Base-by-base conservation (phyloP, 1,140 invertebrate genomes). In the Lasaia peninsularis region DNA sequence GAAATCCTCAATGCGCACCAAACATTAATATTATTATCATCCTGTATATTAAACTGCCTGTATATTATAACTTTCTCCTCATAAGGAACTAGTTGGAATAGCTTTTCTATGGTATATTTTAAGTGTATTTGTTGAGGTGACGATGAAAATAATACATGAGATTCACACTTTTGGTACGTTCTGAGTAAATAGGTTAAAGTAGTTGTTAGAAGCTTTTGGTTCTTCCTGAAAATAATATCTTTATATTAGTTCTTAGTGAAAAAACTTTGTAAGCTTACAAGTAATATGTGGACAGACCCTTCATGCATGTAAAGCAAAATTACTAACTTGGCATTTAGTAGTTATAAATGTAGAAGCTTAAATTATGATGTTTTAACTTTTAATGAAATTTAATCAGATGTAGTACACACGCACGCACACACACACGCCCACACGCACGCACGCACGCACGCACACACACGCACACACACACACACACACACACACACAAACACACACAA, bases 71-170 rank as follows among this genome's bases (percentile, higher is more conserved):
- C 52, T 67, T 78, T 82, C 21, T 78, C 67, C n/a, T 72, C 67
- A 37, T 65, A 50, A 4, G 63, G 28, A 49, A 81, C 54, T 8
- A 44, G 24, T 58, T 75, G 52, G 35, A 79, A 84, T 48, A 87
- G 28, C 28, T 58, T 58, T 4, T 33, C 35, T 35, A 87, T 70
- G 1, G 68, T 78, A 24, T 67, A 57, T 9, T 51, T 58, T 4
- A 87, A 31, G 56, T 84, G 62, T 1, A 77, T 35, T 63, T 63
- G 55, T 71, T 83, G 84, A 9, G 78, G 79, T 0, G 78, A 78
- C 7, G 56, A 35, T 3, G 50, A 0, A 34, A 83, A 82, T 11
- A 65, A 21, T 10, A 6, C n/a, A 6, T 68, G 49, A 0, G 34
- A 58, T 49, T 78, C 63, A 2, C 81, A 48, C 31, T 71, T 74